phyloP scores from a whole-genome alignment of 2,888 invertebrate genomes.

The Mesorhabditis sp. region DNA sequence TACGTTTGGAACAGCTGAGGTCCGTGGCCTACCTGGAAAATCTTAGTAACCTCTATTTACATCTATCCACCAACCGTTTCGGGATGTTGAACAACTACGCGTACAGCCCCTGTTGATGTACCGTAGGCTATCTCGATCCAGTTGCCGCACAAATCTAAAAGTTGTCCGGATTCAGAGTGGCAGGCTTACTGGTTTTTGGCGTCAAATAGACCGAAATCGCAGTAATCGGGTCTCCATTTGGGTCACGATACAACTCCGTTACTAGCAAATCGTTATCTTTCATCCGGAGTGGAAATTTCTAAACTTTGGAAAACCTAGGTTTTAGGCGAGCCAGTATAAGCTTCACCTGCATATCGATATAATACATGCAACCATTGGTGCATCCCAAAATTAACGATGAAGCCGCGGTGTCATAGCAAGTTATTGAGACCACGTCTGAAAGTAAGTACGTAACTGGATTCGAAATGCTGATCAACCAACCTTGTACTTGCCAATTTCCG shows the following conservation, averaged over 20 bases:
- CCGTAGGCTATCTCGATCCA: constrained; percentile 99
- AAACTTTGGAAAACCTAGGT: constrained; percentile 2
- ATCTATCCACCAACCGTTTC: constrained; percentile 76
- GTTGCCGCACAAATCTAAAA: constrained; percentile 84
- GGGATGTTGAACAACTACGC: constrained; percentile 96
- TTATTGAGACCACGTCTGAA: constrained; percentile 82
- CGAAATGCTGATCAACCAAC: constrained; percentile 14
- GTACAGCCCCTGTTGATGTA: constrained; percentile 82
- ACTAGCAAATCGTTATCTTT: constrained; percentile 96
- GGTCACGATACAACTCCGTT: constrained; percentile 87
- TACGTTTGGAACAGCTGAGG: constrained; percentile 85
- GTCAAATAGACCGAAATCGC: constrained; percentile 96
- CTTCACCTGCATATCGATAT: constrained; percentile 81
- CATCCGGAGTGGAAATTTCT: constrained; percentile 76
- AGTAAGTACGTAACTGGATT: constrained; percentile 10
- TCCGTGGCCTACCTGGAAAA: constrained; percentile 73
- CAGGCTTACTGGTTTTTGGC: constrained; percentile 89
- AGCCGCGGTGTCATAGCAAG: constrained; percentile 93
- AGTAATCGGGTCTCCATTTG: constrained; percentile 88
- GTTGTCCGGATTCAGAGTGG: constrained; percentile 4
- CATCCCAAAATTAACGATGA: constrained; percentile 84
- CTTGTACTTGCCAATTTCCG: constrained; percentile 83
- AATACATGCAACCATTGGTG: constrained; percentile 72
- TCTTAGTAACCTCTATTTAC: neutral
- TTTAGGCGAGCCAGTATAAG: neutral